These are phyloP conservation scores for Atta colombica DNA, from an alignment of 1,140 invertebrate genomes.

Conservation along the genomic window DNA sequence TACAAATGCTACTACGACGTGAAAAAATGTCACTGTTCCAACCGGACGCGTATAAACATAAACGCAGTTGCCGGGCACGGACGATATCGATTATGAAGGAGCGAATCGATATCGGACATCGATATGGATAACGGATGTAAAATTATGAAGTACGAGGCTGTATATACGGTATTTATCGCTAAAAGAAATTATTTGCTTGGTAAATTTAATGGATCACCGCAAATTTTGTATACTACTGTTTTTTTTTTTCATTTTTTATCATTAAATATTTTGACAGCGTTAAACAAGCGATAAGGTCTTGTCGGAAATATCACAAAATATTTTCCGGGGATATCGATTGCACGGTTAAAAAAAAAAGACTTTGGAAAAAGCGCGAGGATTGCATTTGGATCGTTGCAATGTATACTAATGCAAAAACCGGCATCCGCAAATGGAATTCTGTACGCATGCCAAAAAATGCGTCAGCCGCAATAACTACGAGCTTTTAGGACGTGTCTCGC, in stretches of 20 bases:
- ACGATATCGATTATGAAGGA: slow-evolving; percentile 80
- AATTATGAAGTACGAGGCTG: slow-evolving; percentile 67
- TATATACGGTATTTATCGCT: slow-evolving; percentile 58
- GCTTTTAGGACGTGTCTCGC: slow-evolving; percentile 37
- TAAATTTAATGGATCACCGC: background rate
- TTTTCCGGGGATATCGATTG: slow-evolving; percentile 17
- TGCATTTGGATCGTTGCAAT: background rate
- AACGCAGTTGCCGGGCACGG: slow-evolving; percentile 49
- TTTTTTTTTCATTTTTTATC: background rate
- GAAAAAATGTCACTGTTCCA: slow-evolving; percentile 74
- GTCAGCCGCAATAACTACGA: slow-evolving; percentile 40
- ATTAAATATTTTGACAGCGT: background rate
- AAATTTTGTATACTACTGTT: background rate
- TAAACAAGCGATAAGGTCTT: background rate
- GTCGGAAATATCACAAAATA: background rate
- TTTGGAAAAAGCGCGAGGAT: background rate
- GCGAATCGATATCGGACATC: slow-evolving; percentile 78
- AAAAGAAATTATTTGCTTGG: background rate
- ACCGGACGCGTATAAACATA: slow-evolving; percentile 67
- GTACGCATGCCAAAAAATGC: slow-evolving; percentile 34
- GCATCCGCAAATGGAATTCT: slow-evolving; percentile 30
- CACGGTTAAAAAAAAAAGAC: background rate
- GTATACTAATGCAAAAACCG: slow-evolving; percentile 33
- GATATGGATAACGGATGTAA: slow-evolving; percentile 74
- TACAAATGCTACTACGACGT: slow-evolving; percentile 73